Conservation (phyloP, 1,140 invertebrate genomes). For the Lycorma delicatula region DNA sequence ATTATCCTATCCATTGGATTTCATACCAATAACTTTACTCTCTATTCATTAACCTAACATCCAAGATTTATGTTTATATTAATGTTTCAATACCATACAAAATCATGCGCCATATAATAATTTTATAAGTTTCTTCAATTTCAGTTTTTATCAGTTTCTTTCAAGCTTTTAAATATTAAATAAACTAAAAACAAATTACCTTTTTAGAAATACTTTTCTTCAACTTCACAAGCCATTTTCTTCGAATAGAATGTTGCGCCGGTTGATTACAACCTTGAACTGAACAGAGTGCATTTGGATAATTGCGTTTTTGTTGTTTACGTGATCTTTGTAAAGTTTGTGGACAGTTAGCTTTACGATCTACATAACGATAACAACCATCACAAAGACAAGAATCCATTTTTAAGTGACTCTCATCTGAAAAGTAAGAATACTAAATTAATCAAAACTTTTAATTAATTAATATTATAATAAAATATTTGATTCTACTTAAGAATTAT, state of each 20-base stretch:
- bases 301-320: slow-evolving; percentile 32
- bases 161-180: slow-evolving; percentile 7
- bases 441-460: too few species aligned
- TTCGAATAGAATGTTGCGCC: slow-evolving; percentile 57
- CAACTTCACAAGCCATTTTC: slow-evolving; percentile 69
- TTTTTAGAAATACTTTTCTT: slow-evolving; percentile 59
- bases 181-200: too few species aligned
- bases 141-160: background rate
- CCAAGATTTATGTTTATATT: too few species aligned
- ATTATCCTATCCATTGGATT: too few species aligned
- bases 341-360: slow-evolving; percentile 60
- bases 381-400: slow-evolving; percentile 76
- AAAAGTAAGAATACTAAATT: too few species aligned
- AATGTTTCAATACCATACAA: too few species aligned
- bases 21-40: too few species aligned
- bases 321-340: slow-evolving; percentile 5
- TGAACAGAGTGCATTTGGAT: slow-evolving; percentile 41
- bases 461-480: too few species aligned
- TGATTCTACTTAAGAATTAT: too few species aligned
- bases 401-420: slow-evolving; percentile 64
- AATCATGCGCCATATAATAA: too few species aligned
- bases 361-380: slow-evolving; percentile 73
- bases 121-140: background rate
- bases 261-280: slow-evolving; percentile 50
- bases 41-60: too few species aligned